Evolutionary conservation across 2,797 vertebrate genomes (phyloP), one percentile per base, ranked within the genome.

Genomic region (Botia almorhae): DNA sequence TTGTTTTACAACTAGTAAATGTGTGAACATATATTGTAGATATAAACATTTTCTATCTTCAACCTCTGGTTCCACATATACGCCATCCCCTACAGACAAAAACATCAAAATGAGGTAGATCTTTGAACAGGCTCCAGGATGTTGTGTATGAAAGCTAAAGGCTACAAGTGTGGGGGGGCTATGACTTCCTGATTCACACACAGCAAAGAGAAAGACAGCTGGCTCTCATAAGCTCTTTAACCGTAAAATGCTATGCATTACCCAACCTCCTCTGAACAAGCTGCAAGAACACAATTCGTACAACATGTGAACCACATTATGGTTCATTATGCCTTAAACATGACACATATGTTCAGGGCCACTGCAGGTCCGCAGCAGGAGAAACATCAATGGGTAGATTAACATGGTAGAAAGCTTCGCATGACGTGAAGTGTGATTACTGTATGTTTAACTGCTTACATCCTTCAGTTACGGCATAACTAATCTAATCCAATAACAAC

Each of bases 241-340:
- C 76, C 17, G 51, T 83, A 69, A 80, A 76, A 79, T 63, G 55
- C 67, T 78, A 61, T 55, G 17, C 50, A 76, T 61, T 67, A 76
- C 65, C 63, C 79, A 76, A 82, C 77, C n/a, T 56, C 29, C 56
- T 80, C 8, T 51, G 43, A 80, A 61, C 58, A 43, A 70, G 48
- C 12, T 55, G 61, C 23, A 19, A 53, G 51, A 50, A 21, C 73
- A 36, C 14, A 46, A 69, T 60, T 76, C 61, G 29, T 29, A 63
- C 39, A 83, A 83, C 89, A 90, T 84, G 84, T 87, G 88, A 88
- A 85, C 76, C 75, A 81, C 82, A 90, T 90, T 87, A 90, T 23
- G 56, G 50, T 51, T 78, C 70, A 90, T 90, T 87, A 84, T 65
- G 72, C 77, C 39, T 74, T 60, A 83, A 76, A 85, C 80, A 74